Evolutionary conservation across 1,140 invertebrate genomes (phyloP), one percentile per base, ranked within the genome.

Genomic region (Pentalonia nigronervosa): DNA sequence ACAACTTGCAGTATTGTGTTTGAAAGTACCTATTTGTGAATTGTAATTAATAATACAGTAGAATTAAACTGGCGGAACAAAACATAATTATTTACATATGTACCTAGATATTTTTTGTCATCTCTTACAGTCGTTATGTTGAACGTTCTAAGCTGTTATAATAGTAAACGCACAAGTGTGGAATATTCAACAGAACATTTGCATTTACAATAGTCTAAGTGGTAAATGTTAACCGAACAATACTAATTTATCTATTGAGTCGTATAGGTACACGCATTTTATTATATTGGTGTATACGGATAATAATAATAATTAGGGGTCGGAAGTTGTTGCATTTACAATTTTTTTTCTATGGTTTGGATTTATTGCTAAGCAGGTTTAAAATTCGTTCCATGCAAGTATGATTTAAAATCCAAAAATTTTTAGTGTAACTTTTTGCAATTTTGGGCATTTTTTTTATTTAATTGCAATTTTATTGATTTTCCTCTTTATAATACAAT

Each of bases 161-260:
- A 76, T n/a, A n/a, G 30, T 67, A 76, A 76, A 45, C 36, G 47
- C n/a, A 9, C 86, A 25, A n/a, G 23, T n/a, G 47, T 50, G 36
- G 47, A 88, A 88, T 88, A 50, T 50, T 88, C 30, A 88, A 88
- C 47, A 34, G 47, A 50, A 50, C 50, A 88, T 88, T 88, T 88
- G 47, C 86, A 88, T 88, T 88, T 34, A 88, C 50, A 88, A 88
- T 83, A 83, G 50, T 88, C 6, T 50, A 34, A 88, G 34, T 21
- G n/a, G 47, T 34, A 21, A 50, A 88, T 50, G 86, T n/a, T 21
- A 50, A 88, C 47, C 21, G 21, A 50, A 50, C 47, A 50, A 87
- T 50, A 88, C n/a, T 34, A 50, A 50, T 88, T 50, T 25, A 50
- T n/a, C n/a, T 88, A 48, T 30, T 21, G 20, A 88, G 20, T 50